These are phyloP conservation scores for Myotis davidii DNA, from an alignment of 2,113 vertebrate species.

Conservation along the genomic window DNA sequence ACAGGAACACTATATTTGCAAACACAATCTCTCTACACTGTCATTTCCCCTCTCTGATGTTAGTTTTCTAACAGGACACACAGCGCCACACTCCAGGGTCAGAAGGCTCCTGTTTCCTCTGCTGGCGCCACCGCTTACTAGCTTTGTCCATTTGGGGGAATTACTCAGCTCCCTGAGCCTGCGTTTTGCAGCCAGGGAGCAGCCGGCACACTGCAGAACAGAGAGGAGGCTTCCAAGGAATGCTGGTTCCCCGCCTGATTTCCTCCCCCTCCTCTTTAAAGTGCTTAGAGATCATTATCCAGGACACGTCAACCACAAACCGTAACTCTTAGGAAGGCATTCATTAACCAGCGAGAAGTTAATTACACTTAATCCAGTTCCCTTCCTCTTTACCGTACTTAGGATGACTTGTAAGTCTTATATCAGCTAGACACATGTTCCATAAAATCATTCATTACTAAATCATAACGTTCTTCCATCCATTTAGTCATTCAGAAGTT, in stretches of 20 bases:
- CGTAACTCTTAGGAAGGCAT: not conserved
- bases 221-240: not conserved
- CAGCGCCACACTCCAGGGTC: not conserved
- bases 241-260: not conserved
- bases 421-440: not conserved
- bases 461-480: not conserved
- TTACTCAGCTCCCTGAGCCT: not conserved
- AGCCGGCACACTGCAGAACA: not conserved
- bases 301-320: not conserved
- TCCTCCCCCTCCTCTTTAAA: not conserved
- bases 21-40: not conserved
- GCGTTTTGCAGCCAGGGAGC: not conserved
- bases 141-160: not conserved
- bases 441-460: not conserved
- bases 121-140: not conserved
- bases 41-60: not conserved
- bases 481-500: not conserved
- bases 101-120: not conserved
- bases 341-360: conserved; percentile 8
- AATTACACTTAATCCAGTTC: not conserved
- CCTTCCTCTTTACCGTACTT: not conserved
- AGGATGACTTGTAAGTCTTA: not conserved
- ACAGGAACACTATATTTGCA: not conserved
- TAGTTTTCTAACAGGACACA: not conserved
- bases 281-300: not conserved